Evolutionary conservation across 2,113 vertebrate genomes (phyloP).

Genomic region (Hippocampus abdominalis): DNA sequence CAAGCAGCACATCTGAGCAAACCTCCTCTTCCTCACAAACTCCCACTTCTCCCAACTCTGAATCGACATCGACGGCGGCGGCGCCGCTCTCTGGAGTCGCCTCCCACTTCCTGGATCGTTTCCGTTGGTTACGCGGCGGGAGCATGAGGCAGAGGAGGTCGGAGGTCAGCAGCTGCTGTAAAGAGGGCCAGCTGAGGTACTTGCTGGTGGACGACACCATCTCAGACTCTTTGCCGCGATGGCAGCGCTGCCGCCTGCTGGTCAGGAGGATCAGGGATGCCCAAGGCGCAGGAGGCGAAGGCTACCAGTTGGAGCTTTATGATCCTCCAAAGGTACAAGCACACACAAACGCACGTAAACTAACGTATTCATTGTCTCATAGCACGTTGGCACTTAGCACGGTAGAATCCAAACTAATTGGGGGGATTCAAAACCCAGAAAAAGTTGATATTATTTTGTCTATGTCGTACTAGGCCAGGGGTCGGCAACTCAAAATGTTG

Average conservation of each 20-base stretch:
- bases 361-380: not conserved
- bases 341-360: not conserved
- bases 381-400: not conserved
- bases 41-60: constrained; percentile 51
- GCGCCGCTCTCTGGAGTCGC: constrained; percentile 28
- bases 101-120: constrained; percentile 36
- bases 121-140: constrained; percentile 71
- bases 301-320: constrained; percentile 84
- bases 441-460: not conserved
- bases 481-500: too few relatives aligned
- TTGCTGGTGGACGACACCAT: constrained; percentile 86
- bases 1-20: constrained; percentile 45
- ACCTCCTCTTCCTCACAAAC: constrained; percentile 50
- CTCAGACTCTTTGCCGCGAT: constrained; percentile 82
- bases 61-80: constrained; percentile 42
- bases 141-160: constrained; percentile 70
- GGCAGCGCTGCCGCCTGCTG: constrained; percentile 88
- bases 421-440: not conserved
- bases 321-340: constrained; percentile 92
- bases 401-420: not conserved
- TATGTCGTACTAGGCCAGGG: too few relatives aligned
- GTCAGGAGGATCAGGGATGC: constrained; percentile 74
- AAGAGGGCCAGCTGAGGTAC: constrained; percentile 85
- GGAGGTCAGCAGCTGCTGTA: constrained; percentile 71
- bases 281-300: constrained; percentile 56